Percentiles rank a stretch among this genome's conserved stretches.
These are phyloP conservation scores for Meloe dianella DNA, from an alignment of 2,888 invertebrate genomes.

Conservation along the genomic window DNA sequence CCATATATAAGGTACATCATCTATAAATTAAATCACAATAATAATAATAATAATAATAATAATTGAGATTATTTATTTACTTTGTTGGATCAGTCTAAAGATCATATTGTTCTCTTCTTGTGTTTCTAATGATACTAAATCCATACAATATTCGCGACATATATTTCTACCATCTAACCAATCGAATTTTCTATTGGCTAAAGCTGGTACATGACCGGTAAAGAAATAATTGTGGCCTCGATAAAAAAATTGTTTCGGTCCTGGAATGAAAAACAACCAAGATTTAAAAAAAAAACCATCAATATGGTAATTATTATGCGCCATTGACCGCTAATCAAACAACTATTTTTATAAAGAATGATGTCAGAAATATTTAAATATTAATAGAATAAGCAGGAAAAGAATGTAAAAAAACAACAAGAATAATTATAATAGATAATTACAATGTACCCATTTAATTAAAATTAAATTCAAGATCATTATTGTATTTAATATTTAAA, in stretches of 20 bases:
- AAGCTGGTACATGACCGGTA: conserved; percentile 79
- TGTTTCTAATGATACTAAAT: conserved; percentile 85
- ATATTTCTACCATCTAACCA: conserved; percentile 91
- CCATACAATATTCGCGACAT: conserved; percentile 94
- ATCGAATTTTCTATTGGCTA: conserved; percentile 82
- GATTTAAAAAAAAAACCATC: neutral
- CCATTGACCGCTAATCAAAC: neutral
- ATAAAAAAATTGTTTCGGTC: conserved; percentile 89
- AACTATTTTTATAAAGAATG: conserved; percentile 6
- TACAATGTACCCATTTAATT: neutral
- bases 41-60: neutral
- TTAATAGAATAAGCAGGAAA: neutral
- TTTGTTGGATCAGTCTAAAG: conserved; percentile 86
- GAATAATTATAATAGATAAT: conserved; percentile 10
- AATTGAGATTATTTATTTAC: conserved; percentile 60
- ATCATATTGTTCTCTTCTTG: conserved; percentile 90
- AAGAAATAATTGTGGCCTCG: conserved; percentile 88
- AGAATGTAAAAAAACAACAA: neutral
- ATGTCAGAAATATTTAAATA: neutral
- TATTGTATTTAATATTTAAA: neutral
- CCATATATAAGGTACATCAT: conserved; percentile 92
- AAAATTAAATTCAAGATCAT: neutral
- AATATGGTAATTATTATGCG: neutral
- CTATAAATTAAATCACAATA: conserved; percentile 55
- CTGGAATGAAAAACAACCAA: conserved; percentile 61